Evolutionary conservation across 2,113 vertebrate species (phyloP).

Genomic region (Rattus rattus): DNA sequence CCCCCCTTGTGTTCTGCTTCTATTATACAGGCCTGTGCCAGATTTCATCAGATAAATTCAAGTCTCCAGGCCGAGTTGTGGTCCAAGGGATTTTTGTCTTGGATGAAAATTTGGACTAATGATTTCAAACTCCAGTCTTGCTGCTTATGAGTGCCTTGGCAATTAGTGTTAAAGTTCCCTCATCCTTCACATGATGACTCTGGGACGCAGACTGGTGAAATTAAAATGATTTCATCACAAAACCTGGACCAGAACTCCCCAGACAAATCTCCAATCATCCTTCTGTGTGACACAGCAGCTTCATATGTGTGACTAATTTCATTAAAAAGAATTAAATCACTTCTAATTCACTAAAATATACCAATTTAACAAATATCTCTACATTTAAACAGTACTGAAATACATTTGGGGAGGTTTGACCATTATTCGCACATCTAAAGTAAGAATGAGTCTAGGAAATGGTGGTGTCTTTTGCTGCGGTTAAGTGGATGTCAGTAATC

Average conservation of each 20-base stretch:
- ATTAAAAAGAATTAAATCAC: neutral
- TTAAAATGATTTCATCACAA: neutral
- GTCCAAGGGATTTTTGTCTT: constrained; percentile 55
- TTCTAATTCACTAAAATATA: neutral
- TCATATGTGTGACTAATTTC: neutral
- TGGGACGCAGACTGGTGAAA: neutral
- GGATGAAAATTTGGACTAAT: constrained; percentile 42
- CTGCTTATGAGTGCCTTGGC: neutral
- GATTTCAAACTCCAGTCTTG: constrained; percentile 36
- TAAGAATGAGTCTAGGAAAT: neutral
- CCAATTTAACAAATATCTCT: neutral
- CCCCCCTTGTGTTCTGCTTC: constrained; percentile 39
- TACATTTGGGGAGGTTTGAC: neutral
- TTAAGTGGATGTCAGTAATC: neutral
- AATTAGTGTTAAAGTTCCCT: neutral
- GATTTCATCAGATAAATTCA: constrained; percentile 74
- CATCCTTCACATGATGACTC: neutral
- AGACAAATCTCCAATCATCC: neutral
- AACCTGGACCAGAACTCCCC: neutral
- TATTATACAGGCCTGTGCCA: constrained; percentile 66
- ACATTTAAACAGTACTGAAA: neutral
- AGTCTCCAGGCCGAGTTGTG: constrained; percentile 57
- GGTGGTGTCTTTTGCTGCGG: neutral
- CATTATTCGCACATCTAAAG: neutral
- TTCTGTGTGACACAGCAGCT: neutral